These are phyloP conservation scores for Chrysolophus pictus DNA, from an alignment of 2,797 vertebrate species.

Conservation along the genomic window DNA sequence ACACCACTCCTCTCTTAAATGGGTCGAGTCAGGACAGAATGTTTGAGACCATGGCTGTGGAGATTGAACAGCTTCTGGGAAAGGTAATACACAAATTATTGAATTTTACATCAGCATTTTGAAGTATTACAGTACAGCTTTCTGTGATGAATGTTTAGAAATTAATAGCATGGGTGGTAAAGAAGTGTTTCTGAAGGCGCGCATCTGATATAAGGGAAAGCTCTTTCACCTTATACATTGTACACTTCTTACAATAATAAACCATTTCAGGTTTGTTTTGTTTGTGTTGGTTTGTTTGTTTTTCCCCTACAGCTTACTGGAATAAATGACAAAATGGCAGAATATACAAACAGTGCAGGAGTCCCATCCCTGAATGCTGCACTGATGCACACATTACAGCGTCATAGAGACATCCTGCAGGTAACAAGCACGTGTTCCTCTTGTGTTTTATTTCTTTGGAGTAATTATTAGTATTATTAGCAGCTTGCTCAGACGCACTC, in stretches of 20 bases:
- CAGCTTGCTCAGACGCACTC: background rate
- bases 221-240: background rate
- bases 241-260: background rate
- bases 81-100: conserved; percentile 82
- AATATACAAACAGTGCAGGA: conserved; percentile 91
- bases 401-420: conserved; percentile 97
- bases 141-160: background rate
- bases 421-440: conserved; percentile 58
- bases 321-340: conserved; percentile 97
- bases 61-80: conserved; percentile 95
- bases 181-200: background rate
- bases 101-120: background rate
- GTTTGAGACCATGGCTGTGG: conserved; percentile 99
- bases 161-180: accelerated
- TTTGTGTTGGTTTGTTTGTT: background rate
- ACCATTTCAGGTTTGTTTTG: background rate
- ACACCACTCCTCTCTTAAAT: conserved; percentile 95
- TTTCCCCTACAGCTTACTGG: conserved; percentile 86
- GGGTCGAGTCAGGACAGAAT: conserved; percentile 98
- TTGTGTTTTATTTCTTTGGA: background rate
- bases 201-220: accelerated
- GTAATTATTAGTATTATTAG: no score
- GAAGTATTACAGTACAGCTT: accelerated
- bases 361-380: conserved; percentile 93
- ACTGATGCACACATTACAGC: conserved; percentile 95